Conservation (phyloP, 2,888 invertebrate genomes). For the Drosophila meridionalis region DNA sequence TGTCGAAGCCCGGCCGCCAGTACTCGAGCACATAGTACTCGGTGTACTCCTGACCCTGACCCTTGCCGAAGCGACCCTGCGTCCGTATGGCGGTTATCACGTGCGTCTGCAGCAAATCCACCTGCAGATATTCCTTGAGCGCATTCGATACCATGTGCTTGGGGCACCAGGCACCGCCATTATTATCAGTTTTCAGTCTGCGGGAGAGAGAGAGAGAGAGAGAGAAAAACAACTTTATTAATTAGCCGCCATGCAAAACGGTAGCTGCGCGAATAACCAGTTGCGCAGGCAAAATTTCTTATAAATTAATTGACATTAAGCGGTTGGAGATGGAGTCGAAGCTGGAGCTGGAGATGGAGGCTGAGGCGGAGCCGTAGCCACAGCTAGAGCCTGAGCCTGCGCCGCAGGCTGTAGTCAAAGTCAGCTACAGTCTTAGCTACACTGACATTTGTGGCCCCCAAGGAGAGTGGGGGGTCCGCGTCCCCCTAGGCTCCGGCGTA, state of each 20-base stretch:
- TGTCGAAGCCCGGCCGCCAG: slow-evolving; percentile 89
- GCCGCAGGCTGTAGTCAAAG: slow-evolving; percentile 14
- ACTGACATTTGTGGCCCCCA: slow-evolving; percentile 29
- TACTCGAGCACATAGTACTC: slow-evolving; percentile 92
- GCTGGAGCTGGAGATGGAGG: slow-evolving; percentile 28
- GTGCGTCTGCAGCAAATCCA: slow-evolving; percentile 88
- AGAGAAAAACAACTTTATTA: slow-evolving; percentile 59
- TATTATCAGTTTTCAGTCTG: slow-evolving; percentile 91
- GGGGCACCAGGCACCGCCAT: slow-evolving; percentile 95
- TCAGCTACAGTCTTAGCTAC: slow-evolving; percentile 13
- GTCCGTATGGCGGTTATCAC: slow-evolving; percentile 90
- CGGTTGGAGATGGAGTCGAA: slow-evolving; percentile 72
- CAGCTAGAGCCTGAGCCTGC: background rate
- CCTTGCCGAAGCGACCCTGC: slow-evolving; percentile 94
- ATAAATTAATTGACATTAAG: slow-evolving; percentile 84
- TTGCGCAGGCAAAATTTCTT: slow-evolving; percentile 59
- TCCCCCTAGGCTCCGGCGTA: background rate
- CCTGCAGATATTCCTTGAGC: slow-evolving; percentile 91
- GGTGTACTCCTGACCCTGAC: slow-evolving; percentile 92
- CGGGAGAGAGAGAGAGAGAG: slow-evolving; percentile 35
- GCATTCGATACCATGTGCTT: slow-evolving; percentile 89
- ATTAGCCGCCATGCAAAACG: slow-evolving; percentile 50
- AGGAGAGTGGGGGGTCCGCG: background rate
- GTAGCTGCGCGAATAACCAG: slow-evolving; percentile 60
- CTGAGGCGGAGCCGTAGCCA: slow-evolving; percentile 36